Evolutionary conservation across 2,113 vertebrate genomes (phyloP), one percentile per base, ranked within the genome.

Genomic region (Chaenogobius annularis): DNA sequence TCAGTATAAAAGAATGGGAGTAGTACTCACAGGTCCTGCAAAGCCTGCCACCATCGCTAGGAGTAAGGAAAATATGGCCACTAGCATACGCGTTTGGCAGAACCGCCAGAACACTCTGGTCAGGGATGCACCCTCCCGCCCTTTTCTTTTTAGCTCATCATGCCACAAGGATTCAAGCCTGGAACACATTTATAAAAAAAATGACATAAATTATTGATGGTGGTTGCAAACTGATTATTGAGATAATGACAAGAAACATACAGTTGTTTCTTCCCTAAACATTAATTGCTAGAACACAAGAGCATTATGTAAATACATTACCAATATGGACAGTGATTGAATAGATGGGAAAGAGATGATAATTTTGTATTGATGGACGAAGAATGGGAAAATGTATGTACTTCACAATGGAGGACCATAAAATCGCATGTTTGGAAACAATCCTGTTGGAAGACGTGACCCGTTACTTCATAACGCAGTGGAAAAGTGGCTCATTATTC

Each of bases 121-220:
- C 63, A 95, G 89, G 11, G 93, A 95, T 0, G 90, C 91, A 1
- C 84, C 88, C 3, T 93, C 93, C 55, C 79, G 88, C 3, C 93
- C 94, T 19, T 63, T 72, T 26, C 44, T 73, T 67, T 93, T 93
- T 48, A 94, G 86, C 87, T 95, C 94, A 7, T 92, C 87, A 0
- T 90, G 89, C 94, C 94, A 95, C 70, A 95, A 69, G n/a, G 58
- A 74, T 81, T 94, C 92, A 1, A 95, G 90, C 75, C 94, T 95
- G 83, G 26, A 82, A 67, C 10, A 63, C 22, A 64, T 13, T 6
- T 35, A 17, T 12, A 35, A 31, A 74, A 3, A 19, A 66, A 22
- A n/a, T 14, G 5, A 61, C 54, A 55, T 3, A 22, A 20, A 22
- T 31, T 31, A 31, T 31, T 2, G 26, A 31, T 31, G 26, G 26